Evolutionary conservation across 2,888 invertebrate species (phyloP), one percentile per base, ranked within the genome.

Genomic region (Zaprionus bogoriensis): DNA sequence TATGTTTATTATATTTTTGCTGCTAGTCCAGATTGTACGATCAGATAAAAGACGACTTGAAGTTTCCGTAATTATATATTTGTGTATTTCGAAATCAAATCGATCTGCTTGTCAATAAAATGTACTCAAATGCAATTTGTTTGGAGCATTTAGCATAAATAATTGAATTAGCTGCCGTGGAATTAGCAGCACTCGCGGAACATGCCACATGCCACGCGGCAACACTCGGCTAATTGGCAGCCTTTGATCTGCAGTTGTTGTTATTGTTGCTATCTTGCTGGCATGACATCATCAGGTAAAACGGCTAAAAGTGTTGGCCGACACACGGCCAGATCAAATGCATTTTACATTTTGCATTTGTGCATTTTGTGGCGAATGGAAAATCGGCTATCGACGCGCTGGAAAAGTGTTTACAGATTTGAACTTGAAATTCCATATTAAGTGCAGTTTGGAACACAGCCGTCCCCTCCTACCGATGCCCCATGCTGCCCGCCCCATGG

Each of bases 341-440:
- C 50, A 79, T 82, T 72, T 78, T 69, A 44, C 36, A 36, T n/a
- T n/a, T n/a, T n/a, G n/a, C n/a, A n/a, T n/a, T n/a, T 19, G 50
- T 47, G 19, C 38, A 36, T 36, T 36, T n/a, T n/a, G n/a, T n/a
- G 27, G 28, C 45, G 25, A 30, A 45, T 46, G n/a, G n/a, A n/a
- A n/a, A n/a, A 73, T 63, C 74, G 42, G 65, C 28, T 67, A 41
- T 51, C 36, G 45, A 9, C 7, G 17, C 38, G 9, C 46, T 14
- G 47, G 23, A 58, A 62, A 52, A 57, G 59, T 57, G 54, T 52
- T 48, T 58, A 55, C 39, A 60, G 46, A 71, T 50, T 63, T 83
- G 84, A 81, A 79, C 80, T 81, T 81, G 80, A 74, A 86, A 81
- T 81, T 83, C 80, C 80, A 81, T 81, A 86, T 81, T 79, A 81